phyloP scores from a whole-genome alignment of 2,797 vertebrate genomes.

The Alca torda region DNA sequence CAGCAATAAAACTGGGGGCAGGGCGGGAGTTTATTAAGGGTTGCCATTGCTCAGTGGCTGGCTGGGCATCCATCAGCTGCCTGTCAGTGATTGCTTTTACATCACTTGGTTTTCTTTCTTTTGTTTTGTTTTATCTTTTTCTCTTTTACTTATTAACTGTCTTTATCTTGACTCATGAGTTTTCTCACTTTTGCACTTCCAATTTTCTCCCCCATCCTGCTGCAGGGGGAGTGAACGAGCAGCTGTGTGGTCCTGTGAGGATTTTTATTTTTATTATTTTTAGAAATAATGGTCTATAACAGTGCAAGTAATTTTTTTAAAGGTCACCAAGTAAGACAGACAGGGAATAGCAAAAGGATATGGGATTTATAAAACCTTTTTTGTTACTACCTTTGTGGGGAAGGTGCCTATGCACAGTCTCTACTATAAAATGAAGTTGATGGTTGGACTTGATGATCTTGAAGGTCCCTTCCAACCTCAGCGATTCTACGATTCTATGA shows the following conservation, averaged over 20 bases:
- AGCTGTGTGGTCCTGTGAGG: neutral
- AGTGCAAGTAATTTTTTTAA: neutral
- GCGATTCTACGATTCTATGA: neutral
- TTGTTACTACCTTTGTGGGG: neutral
- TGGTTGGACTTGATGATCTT: too few species aligned
- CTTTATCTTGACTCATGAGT: neutral
- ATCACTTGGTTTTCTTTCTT: neutral
- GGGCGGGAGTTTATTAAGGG: neutral
- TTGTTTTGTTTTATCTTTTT: neutral
- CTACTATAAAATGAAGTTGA: neutral
- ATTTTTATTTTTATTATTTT: neutral
- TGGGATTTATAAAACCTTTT: neutral
- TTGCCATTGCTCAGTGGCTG: neutral
- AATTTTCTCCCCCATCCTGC: neutral
- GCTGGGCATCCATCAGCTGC: neutral
- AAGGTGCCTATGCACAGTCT: neutral
- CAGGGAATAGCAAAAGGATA: neutral
- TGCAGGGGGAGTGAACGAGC: fast-evolving
- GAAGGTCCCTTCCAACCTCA: too few species aligned
- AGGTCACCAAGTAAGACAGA: neutral
- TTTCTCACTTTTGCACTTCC: neutral
- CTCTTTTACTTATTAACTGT: neutral
- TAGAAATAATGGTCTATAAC: neutral
- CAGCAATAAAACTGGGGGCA: neutral
- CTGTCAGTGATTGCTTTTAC: neutral